These are phyloP conservation scores for Zaprionus capensis DNA, from an alignment of 1,140 invertebrate species.

Conservation along the genomic window DNA sequence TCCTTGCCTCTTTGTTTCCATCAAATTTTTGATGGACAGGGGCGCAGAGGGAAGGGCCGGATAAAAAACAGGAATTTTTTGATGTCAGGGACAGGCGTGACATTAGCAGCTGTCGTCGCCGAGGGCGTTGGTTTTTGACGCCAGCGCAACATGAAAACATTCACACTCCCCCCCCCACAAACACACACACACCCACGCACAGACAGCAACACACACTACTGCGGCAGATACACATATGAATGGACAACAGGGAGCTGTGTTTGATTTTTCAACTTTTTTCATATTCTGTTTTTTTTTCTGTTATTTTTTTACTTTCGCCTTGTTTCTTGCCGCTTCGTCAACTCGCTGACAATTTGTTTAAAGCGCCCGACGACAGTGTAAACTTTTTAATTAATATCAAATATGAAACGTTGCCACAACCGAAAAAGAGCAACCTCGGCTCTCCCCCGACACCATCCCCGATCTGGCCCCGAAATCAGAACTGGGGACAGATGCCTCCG, in stretches of 20 bases:
- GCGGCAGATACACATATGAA: slow-evolving; percentile 27
- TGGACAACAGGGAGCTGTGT: slow-evolving; percentile 70
- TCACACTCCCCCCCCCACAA: slow-evolving; percentile 14
- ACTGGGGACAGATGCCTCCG: slow-evolving; percentile 5
- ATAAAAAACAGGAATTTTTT: slow-evolving; percentile 33
- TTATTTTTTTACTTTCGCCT: slow-evolving; percentile 4
- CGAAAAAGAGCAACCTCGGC: slow-evolving; percentile 31
- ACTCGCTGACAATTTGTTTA: slow-evolving; percentile 68
- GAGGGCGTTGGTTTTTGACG: slow-evolving; percentile 51
- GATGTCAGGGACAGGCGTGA: slow-evolving; percentile 67
- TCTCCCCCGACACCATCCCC: slow-evolving; percentile 24
- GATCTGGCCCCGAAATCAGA: slow-evolving; percentile 7
- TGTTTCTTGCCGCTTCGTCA: slow-evolving; percentile 47
- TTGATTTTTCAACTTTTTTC: slow-evolving; percentile 56
- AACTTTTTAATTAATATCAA: slow-evolving; percentile 83
- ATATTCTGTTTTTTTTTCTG: slow-evolving; percentile 17
- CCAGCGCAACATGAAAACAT: slow-evolving; percentile 49
- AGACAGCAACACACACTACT: neutral
- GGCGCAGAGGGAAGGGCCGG: neutral
- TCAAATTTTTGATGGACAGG: neutral
- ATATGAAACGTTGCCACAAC: slow-evolving; percentile 74
- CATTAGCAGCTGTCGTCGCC: slow-evolving; percentile 70
- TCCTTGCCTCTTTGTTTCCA: neutral
- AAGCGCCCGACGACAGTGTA: slow-evolving; percentile 59
- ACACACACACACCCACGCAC: slow-evolving; percentile 3